Evolutionary conservation across 92 coral and sea anemone species (phyloP), one percentile per base, ranked within the genome.

Genomic region (Muricea muricata): DNA sequence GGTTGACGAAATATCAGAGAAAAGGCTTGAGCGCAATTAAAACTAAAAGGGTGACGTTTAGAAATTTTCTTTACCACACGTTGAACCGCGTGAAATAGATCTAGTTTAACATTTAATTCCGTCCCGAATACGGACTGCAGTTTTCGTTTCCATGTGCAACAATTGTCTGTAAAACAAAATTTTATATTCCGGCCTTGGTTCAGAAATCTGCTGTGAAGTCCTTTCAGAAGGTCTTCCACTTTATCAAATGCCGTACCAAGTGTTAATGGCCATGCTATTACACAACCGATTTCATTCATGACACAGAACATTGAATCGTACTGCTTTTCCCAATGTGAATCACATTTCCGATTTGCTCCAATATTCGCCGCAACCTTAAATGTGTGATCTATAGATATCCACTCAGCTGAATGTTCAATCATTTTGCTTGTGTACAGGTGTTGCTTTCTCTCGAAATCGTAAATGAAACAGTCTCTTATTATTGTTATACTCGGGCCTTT

Each of bases 231-330:
- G 11, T 55, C 25, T 55, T 55, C 63, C 5, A 37, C 42, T 37
- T 37, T 37, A 37, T 20, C 25, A 4, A 70, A 82, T 17, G 54
- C 42, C 8, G 86, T 82, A 42, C 79, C 78, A 42, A 65, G 24
- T 26, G 78, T 25, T 7, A 82, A 40, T 75, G 52, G 86, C 86
- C 86, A 82, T 7, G 87, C 84, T 15, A 89, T 54, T 11, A 86
- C 89, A 14, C 52, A 23, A n/a, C 93, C 90, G 80, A 61, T 32
- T 89, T 89, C 93, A 86, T 89, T 89, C 30, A 89, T 45, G 72
- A 89, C 81, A 63, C 86, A 81, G 75, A 90, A 86, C 78, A 80
- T 74, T 0, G 93, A 79, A 89, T 85, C 87, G 55, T 89, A 37
- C 42, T 37, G 42, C 42, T 37, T 37, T 33, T 60, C 83, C 78